phyloP scores from a whole-genome alignment of 2,888 invertebrate genomes.

The Acrobasis suavella region DNA sequence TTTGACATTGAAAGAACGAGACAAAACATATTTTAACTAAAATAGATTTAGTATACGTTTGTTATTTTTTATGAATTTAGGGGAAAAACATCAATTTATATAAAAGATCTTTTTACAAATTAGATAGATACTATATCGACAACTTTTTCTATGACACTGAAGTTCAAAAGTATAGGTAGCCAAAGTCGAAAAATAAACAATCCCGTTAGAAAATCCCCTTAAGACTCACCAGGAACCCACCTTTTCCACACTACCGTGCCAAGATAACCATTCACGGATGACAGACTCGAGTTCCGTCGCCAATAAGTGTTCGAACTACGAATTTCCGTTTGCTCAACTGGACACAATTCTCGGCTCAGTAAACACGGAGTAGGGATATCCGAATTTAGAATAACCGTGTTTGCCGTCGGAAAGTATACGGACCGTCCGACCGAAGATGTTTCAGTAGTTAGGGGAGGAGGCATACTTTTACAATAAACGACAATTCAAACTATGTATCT shows the following conservation, averaged over 20 bases:
- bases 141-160: too few relatives aligned
- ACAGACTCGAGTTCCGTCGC: conserved; percentile 41
- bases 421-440: conserved; percentile 9
- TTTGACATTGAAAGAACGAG: too few relatives aligned
- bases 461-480: background rate
- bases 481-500: too few relatives aligned
- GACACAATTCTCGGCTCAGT: conserved; percentile 53
- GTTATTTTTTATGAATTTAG: too few relatives aligned
- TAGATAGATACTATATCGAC: too few relatives aligned
- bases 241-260: conserved; percentile 17
- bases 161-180: too few relatives aligned
- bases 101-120: too few relatives aligned
- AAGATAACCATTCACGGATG: conserved; percentile 48
- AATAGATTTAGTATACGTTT: too few relatives aligned
- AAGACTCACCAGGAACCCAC: conserved; percentile 20
- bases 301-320: conserved; percentile 50
- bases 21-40: too few relatives aligned
- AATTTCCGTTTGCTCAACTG: conserved; percentile 55
- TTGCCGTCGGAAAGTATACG: conserved; percentile 24
- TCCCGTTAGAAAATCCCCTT: background rate
- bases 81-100: too few relatives aligned
- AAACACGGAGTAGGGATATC: conserved; percentile 52
- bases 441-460: conserved; percentile 1
- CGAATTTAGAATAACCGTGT: conserved; percentile 45
- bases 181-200: too few relatives aligned